These are phyloP conservation scores for Eumacrocentrus americanus DNA, from an alignment of 2,888 invertebrate genomes.

Conservation along the genomic window DNA sequence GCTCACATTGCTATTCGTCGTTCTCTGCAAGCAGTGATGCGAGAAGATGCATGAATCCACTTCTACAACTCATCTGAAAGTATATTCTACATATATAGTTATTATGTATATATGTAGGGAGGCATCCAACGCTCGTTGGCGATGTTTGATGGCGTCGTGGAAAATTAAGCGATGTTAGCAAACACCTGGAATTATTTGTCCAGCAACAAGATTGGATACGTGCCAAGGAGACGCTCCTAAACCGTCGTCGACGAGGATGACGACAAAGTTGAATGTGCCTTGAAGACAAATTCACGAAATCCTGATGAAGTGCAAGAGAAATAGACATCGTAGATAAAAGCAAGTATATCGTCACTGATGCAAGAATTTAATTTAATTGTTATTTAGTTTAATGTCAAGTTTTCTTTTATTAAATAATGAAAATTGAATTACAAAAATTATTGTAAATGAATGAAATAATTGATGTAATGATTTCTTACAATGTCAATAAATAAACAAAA, in stretches of 20 bases:
- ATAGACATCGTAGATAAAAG: too few relatives aligned
- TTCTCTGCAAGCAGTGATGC: background rate
- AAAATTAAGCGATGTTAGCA: conserved; percentile 47
- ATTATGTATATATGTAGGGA: background rate
- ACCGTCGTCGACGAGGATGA: background rate
- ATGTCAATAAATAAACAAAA: too few relatives aligned
- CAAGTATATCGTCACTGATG: too few relatives aligned
- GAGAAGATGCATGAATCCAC: background rate
- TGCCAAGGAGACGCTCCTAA: conserved; percentile 30
- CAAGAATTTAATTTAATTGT: too few relatives aligned
- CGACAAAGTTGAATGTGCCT: background rate
- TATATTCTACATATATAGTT: background rate
- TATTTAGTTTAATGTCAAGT: too few relatives aligned
- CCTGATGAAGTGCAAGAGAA: too few relatives aligned
- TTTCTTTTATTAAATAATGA: too few relatives aligned
- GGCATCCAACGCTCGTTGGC: conserved; percentile 30
- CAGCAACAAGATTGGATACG: conserved; percentile 40
- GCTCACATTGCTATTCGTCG: too few relatives aligned
- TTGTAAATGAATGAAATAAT: too few relatives aligned
- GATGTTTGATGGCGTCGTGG: conserved; percentile 41
- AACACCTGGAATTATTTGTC: conserved; percentile 46
- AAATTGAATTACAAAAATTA: too few relatives aligned
- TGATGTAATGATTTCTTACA: too few relatives aligned
- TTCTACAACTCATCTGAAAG: background rate
- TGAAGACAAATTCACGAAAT: conserved; percentile 5